Evolutionary conservation across 2,888 invertebrate species (phyloP).

Genomic region (Vesta saturnalis): DNA sequence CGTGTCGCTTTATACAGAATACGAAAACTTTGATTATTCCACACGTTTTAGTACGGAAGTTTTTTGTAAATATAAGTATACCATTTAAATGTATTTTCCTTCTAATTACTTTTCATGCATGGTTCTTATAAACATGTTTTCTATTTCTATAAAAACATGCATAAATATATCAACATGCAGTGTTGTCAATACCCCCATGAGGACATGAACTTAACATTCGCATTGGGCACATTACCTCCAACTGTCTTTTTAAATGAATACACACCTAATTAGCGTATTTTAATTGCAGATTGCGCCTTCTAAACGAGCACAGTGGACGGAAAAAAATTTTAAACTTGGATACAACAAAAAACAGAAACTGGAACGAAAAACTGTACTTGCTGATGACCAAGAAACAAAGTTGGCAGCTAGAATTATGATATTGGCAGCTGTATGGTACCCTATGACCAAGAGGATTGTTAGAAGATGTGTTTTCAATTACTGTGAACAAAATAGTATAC

Average conservation of each 20-base stretch:
- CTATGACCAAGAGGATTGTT: neutral
- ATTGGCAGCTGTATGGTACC: neutral
- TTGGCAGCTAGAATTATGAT: neutral
- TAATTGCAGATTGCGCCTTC: no score
- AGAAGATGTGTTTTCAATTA: neutral
- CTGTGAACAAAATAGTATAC: neutral
- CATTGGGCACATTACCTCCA: neutral
- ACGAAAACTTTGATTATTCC: neutral
- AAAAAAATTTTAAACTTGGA: neutral
- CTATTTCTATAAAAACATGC: neutral
- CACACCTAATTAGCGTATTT: neutral
- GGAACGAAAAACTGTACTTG: neutral
- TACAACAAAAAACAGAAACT: neutral
- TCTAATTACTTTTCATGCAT: neutral
- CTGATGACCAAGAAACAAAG: neutral
- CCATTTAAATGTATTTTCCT: neutral
- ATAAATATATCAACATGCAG: neutral
- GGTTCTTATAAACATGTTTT: neutral
- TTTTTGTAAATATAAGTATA: neutral
- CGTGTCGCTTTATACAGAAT: neutral
- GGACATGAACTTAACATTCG: neutral
- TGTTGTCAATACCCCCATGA: neutral
- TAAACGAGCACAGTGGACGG: neutral
- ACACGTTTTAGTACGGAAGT: neutral
- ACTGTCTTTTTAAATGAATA: neutral